phyloP scores from a whole-genome alignment of 92 coral and sea anemone genomes.

The Epizoanthus stellaris region DNA sequence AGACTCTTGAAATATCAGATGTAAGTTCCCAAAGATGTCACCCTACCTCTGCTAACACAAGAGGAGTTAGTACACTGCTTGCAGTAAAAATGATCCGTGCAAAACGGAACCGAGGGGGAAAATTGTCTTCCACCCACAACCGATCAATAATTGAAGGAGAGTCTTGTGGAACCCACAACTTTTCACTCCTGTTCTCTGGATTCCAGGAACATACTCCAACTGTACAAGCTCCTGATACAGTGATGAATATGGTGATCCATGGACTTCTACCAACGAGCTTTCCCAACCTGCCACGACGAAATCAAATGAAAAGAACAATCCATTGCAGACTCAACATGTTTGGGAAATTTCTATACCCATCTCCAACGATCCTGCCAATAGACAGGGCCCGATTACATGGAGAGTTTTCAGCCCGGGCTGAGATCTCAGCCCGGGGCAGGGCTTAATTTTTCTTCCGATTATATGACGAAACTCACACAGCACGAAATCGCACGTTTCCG shows the following conservation, averaged over 20 bases:
- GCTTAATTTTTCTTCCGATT: too few species aligned
- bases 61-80: slow-evolving; percentile 74
- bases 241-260: slow-evolving; percentile 77
- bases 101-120: slow-evolving; percentile 69
- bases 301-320: too few species aligned
- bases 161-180: slow-evolving; percentile 85
- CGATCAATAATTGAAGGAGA: slow-evolving; percentile 68
- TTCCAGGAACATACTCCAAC: slow-evolving; percentile 74
- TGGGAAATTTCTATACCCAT: too few species aligned
- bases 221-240: slow-evolving; percentile 75
- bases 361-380: too few species aligned
- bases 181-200: slow-evolving; percentile 78
- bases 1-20: too few species aligned
- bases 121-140: slow-evolving; percentile 76
- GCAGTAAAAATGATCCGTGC: slow-evolving; percentile 56
- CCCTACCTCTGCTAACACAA: neutral
- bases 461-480: too few species aligned
- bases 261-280: slow-evolving; percentile 84
- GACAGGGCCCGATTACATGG: too few species aligned
- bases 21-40: too few species aligned
- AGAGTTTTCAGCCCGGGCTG: too few species aligned
- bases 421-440: too few species aligned
- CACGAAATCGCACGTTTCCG: too few species aligned
- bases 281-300: slow-evolving; percentile 66
- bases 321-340: too few species aligned